phyloP scores from a whole-genome alignment of 2,113 vertebrate species.

The Osmerus eperlanus region DNA sequence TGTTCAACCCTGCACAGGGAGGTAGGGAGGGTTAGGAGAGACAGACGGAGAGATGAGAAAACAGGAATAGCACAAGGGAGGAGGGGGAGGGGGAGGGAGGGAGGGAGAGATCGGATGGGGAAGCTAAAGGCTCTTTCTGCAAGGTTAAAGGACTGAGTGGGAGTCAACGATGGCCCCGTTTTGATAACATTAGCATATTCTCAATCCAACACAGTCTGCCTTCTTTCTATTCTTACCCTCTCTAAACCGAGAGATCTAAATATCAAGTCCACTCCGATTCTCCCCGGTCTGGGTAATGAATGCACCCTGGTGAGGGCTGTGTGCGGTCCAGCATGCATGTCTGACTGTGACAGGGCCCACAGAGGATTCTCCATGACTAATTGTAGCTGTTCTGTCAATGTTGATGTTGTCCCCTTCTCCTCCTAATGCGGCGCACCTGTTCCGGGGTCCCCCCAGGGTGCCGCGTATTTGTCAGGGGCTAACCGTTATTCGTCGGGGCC shows the following conservation, averaged over 20 bases:
- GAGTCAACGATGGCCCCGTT: neutral
- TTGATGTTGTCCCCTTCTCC: constrained; percentile 34
- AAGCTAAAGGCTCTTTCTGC: neutral
- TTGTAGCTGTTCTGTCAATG: constrained; percentile 38
- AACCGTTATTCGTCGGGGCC: constrained; percentile 58
- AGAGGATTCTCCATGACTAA: constrained; percentile 35
- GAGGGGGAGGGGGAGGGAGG: neutral
- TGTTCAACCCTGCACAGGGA: constrained; percentile 43
- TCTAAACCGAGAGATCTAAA: too few species aligned
- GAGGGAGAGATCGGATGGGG: neutral
- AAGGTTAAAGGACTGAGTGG: neutral
- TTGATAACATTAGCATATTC: neutral
- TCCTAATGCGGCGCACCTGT: constrained; percentile 52
- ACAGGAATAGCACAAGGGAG: neutral
- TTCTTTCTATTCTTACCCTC: neutral
- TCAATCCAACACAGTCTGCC: neutral
- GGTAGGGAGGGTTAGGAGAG: constrained; percentile 6
- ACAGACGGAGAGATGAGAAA: neutral
- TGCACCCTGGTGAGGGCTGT: neutral
- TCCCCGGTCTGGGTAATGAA: neutral
- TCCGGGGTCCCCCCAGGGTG: constrained; percentile 45
- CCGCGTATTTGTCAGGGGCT: constrained; percentile 42
- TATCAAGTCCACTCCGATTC: neutral
- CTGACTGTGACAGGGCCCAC: neutral
- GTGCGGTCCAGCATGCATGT: neutral